phyloP scores from a whole-genome alignment of 2,113 vertebrate species.

The Blennius ocellaris region DNA sequence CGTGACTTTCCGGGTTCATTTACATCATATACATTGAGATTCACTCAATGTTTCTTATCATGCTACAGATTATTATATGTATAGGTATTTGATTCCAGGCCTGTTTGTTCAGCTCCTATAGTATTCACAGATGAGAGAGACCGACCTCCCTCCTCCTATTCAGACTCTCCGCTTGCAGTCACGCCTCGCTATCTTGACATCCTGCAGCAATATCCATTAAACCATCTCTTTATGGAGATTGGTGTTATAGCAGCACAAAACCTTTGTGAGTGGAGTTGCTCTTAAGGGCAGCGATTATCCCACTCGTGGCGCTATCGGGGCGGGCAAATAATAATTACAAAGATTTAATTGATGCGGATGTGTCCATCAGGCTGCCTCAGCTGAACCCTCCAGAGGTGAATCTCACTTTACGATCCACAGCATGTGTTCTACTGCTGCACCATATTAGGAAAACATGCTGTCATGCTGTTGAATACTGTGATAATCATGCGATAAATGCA shows the following conservation, averaged over 20 bases:
- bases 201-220: slow-evolving; percentile 50
- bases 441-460: no score
- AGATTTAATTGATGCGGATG: slow-evolving; percentile 5
- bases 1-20: slow-evolving; percentile 1
- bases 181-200: slow-evolving; percentile 11
- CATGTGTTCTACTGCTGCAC: no score
- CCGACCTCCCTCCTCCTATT: background rate
- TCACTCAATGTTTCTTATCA: background rate
- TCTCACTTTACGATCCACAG: no score
- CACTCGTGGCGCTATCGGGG: background rate
- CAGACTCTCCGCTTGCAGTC: slow-evolving; percentile 3
- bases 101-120: slow-evolving; percentile 3
- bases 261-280: slow-evolving; percentile 29
- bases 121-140: background rate
- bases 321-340: slow-evolving; percentile 44
- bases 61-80: no score
- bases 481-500: no score
- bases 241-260: slow-evolving; percentile 36
- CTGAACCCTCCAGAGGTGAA: no score
- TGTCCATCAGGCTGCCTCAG: no score
- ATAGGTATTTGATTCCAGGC: background rate
- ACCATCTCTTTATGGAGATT: slow-evolving; percentile 45
- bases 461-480: no score
- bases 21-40: background rate
- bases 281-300: slow-evolving; percentile 58